phyloP scores from a whole-genome alignment of 2,113 vertebrate genomes.

The Ia io region DNA sequence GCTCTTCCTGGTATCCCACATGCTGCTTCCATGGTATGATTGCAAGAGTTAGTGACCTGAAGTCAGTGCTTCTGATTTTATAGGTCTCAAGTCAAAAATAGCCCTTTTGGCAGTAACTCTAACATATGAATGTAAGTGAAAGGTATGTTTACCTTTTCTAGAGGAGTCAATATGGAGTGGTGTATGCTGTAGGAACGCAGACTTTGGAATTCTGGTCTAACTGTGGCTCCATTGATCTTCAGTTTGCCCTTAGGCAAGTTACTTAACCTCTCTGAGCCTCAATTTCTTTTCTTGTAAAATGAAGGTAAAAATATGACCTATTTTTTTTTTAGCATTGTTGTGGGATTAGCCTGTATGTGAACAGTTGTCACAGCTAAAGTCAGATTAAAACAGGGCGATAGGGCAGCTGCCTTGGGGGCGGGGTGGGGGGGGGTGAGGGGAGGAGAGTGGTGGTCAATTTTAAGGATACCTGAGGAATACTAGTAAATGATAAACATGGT shows the following conservation, averaged over 20 bases:
- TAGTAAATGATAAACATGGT: background rate
- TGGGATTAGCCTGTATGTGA: background rate
- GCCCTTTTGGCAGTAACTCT: background rate
- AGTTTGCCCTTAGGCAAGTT: background rate
- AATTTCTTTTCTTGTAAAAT: constrained; percentile 5
- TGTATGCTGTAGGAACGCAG: background rate
- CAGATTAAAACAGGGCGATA: background rate
- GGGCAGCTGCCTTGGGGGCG: background rate
- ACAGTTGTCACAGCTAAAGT: background rate
- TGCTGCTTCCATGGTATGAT: background rate
- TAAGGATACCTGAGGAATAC: background rate
- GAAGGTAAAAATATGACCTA: background rate
- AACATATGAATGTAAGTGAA: background rate
- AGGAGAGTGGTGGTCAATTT: background rate
- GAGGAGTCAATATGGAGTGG: background rate
- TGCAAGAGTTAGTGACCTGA: background rate
- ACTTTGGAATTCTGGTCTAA: background rate
- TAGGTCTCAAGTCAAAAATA: background rate
- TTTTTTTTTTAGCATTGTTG: constrained; percentile 23
- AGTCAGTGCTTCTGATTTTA: background rate
- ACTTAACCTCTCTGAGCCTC: background rate
- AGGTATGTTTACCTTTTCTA: background rate
- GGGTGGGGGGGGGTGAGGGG: too few species aligned
- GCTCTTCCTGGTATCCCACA: background rate
- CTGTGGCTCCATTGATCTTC: background rate